Percentiles rank a stretch among this genome's conserved stretches.
Evolutionary conservation across 53 echinoderm and acorn worm genomes (phyloP).

Genomic region (Actinopyga echinites): DNA sequence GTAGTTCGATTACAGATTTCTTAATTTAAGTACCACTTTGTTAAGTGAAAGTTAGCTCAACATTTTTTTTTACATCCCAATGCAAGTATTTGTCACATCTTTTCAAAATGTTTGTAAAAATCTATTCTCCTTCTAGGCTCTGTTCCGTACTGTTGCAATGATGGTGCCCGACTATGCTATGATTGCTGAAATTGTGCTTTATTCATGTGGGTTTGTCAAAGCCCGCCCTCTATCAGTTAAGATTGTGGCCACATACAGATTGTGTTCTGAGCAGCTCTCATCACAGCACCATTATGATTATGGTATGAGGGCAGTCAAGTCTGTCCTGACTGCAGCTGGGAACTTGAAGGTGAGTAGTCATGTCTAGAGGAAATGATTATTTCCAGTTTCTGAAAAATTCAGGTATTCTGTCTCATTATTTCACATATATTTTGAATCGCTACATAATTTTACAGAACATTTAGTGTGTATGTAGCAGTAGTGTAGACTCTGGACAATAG

Average conservation of each 20-base stretch:
- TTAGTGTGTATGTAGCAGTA: too few relatives aligned
- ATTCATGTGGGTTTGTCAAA: slow-evolving; percentile 95
- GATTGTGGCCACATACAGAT: slow-evolving; percentile 92
- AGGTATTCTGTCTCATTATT: too few relatives aligned
- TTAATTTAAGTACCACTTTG: too few relatives aligned
- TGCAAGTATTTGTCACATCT: too few relatives aligned
- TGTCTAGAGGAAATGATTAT: too few relatives aligned
- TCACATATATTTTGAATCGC: too few relatives aligned
- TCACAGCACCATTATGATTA: slow-evolving; percentile 99
- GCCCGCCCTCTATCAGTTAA: slow-evolving; percentile 96
- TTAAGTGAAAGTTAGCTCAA: too few relatives aligned
- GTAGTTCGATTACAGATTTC: too few relatives aligned
- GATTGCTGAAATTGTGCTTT: slow-evolving; percentile 97
- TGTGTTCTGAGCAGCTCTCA: slow-evolving; percentile 95
- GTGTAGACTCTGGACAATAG: too few relatives aligned
- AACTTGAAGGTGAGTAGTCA: slow-evolving; percentile 79
- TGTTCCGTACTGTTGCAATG: slow-evolving; percentile 99
- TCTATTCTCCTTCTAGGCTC: slow-evolving; percentile 52
- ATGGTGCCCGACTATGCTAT: slow-evolving; percentile 99
- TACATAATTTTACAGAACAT: too few relatives aligned
- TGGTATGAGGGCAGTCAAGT: slow-evolving; percentile 98
- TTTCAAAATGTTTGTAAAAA: background rate
- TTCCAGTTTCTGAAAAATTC: too few relatives aligned
- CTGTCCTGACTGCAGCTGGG: slow-evolving; percentile 97
- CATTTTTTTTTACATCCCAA: too few relatives aligned